Conservation (phyloP, 1,140 invertebrate species). For the Eurosta solidaginis region DNA sequence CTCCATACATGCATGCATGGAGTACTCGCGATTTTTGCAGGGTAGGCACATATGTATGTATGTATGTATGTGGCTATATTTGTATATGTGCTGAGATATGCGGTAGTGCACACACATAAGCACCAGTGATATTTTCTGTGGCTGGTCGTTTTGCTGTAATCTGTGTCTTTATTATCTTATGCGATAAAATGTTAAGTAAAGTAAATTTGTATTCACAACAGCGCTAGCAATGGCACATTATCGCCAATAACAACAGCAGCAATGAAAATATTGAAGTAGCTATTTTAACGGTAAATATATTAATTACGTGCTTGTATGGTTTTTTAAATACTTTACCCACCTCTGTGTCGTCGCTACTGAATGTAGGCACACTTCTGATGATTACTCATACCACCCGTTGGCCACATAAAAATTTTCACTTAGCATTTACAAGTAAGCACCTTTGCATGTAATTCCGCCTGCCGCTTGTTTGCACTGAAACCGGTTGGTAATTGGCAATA, state of each 20-base stretch:
- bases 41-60: too few species aligned
- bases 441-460: neutral
- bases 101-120: neutral
- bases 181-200: slow-evolving; percentile 1
- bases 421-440: neutral
- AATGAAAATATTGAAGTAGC: neutral
- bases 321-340: neutral
- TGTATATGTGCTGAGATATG: slow-evolving; percentile 10
- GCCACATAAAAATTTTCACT: neutral
- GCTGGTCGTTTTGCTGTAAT: slow-evolving; percentile 10
- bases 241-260: neutral
- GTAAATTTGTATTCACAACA: neutral
- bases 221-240: neutral
- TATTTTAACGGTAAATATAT: neutral
- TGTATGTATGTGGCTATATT: too few species aligned
- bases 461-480: neutral
- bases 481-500: neutral
- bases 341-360: neutral
- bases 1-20: too few species aligned
- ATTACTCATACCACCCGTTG: neutral
- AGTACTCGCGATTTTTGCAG: too few species aligned
- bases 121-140: too few species aligned
- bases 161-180: slow-evolving; percentile 12
- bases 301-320: slow-evolving; percentile 13
- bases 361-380: neutral